Conservation (phyloP, 2,113 vertebrate species). For the Halcyon senegalensis region DNA sequence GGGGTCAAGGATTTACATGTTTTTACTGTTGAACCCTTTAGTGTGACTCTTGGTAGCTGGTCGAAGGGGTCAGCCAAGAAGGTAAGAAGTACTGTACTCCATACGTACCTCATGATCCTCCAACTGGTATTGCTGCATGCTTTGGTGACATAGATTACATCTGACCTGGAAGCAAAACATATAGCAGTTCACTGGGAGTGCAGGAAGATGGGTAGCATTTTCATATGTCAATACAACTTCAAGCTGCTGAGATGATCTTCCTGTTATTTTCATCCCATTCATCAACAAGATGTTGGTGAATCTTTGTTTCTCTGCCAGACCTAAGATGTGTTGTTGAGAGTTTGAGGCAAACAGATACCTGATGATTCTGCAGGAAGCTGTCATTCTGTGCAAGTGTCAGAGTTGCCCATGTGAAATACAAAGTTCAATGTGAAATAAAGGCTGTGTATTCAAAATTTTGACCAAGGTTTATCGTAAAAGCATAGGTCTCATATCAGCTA, state of each 20-base stretch:
- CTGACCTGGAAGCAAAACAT: not conserved
- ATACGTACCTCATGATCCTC: slow-evolving; percentile 43
- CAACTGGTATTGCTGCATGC: slow-evolving; percentile 36
- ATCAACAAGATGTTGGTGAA: not conserved
- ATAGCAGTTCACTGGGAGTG: not conserved
- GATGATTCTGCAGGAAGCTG: not conserved
- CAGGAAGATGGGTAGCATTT: not conserved
- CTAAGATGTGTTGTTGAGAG: not conserved
- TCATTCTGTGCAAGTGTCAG: not conserved
- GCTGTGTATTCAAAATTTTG: not conserved
- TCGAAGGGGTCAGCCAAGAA: not conserved
- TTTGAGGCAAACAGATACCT: not conserved
- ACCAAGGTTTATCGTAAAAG: not conserved
- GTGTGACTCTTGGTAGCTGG: not conserved
- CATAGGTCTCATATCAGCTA: not conserved
- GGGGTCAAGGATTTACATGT: not conserved
- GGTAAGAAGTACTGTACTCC: not conserved
- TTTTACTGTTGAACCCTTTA: not conserved
- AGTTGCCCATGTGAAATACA: not conserved
- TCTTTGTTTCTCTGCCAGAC: not conserved
- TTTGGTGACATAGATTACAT: slow-evolving; percentile 26
- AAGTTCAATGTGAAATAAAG: not conserved
- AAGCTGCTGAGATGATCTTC: not conserved
- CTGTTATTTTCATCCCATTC: not conserved
- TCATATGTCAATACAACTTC: not conserved